Percentiles rank a stretch among this genome's conserved stretches.
Evolutionary conservation across 2,797 vertebrate species (phyloP).

Genomic region (Picus viridis): DNA sequence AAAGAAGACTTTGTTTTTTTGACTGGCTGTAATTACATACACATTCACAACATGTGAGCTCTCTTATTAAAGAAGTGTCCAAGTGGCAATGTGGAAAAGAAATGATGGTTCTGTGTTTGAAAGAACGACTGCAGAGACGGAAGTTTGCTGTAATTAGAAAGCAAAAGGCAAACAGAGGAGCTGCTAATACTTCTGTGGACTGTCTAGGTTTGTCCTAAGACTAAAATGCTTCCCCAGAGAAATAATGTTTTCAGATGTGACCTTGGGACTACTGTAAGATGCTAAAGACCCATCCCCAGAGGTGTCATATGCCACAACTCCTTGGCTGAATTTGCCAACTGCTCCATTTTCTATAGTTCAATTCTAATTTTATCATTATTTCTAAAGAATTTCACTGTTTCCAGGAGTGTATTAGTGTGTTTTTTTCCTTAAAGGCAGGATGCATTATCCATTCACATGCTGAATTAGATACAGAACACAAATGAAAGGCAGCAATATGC

Average conservation of each 20-base stretch:
- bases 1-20: background rate
- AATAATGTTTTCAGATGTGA: background rate
- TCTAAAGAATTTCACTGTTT: background rate
- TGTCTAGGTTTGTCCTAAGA: background rate
- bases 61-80: background rate
- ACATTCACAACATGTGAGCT: background rate
- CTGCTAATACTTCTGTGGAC: background rate
- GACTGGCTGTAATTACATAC: background rate
- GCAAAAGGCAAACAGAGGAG: conserved; percentile 5
- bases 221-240: background rate
- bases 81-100: background rate
- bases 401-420: background rate
- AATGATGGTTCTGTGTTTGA: background rate
- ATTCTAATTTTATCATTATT: background rate
- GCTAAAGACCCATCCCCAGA: background rate
- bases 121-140: background rate
- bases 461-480: background rate
- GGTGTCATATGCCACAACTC: background rate
- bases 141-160: background rate
- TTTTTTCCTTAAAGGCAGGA: background rate
- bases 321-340: background rate
- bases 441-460: background rate
- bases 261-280: background rate
- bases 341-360: background rate
- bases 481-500: background rate